Base-by-base conservation (phyloP, 2,113 vertebrate species). In the Macrotus californicus region DNA sequence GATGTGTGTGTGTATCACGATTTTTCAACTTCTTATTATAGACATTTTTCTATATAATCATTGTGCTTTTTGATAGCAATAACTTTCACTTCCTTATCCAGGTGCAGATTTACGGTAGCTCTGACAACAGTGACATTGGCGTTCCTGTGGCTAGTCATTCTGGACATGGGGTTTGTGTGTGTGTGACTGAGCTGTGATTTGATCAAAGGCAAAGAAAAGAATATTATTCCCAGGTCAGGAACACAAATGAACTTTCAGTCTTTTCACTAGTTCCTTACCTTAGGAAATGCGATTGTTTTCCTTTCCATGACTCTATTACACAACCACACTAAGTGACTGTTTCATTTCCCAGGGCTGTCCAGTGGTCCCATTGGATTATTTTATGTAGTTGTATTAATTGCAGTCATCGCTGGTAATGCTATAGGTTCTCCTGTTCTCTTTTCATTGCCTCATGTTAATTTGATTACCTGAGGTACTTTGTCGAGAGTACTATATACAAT, bases 391-490 rank as follows among this genome's bases (percentile, higher is more conserved):
- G 31, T 70, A 54, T 93, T 96, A 93, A 97, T 88, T 94, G 86
- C 81, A 96, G 75, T 92, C 76, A 69, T 91, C 94, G 83, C 48
- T 81, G 46, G 52, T 90, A 94, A 92, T 85, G 52, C 75, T 93
- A 46, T 50, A 90, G 75, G 64, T 29, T 93, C 87, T 92, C 76
- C 70, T 54, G 14, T 85, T 95, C 59, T 41, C 13, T 81, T 95
- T 85, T 90, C 3, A 9, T 77, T 81, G 39, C 96, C 72, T 92
- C 83, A 39, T 80, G 87, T 97, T 97, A 96, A 95, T 97, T 96
- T 94, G 93, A 96, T 97, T 96, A 97, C 95, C 79, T 59, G 93
- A 96, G 96, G 94, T 73, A 86, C 87, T 97, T 95, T 93, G 39
- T 96, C 94, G 89, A 87, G 89, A 93, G 76, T 72, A 87, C 89